Evolutionary conservation across 2,797 vertebrate genomes (phyloP).

Genomic region (Pipistrellus pipistrellus): DNA sequence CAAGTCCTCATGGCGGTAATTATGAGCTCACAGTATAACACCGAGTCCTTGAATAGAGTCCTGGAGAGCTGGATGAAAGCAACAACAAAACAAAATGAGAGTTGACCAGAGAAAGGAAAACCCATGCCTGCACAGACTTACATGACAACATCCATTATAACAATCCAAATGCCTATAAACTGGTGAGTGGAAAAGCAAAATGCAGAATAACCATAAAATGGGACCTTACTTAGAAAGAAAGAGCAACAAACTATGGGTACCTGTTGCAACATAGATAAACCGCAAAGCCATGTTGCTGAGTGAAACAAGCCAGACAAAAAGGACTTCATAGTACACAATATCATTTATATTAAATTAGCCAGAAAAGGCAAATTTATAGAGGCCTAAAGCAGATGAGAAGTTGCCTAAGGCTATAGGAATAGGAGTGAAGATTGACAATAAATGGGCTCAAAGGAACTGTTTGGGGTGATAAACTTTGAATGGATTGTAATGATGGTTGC

Average conservation of each 20-base stretch:
- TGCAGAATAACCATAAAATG: neutral
- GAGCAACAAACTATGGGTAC: neutral
- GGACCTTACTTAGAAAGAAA: neutral
- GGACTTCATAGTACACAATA: neutral
- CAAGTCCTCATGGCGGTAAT: neutral
- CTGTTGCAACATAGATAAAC: neutral
- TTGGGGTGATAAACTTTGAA: neutral
- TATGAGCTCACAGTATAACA: neutral
- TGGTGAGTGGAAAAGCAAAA: neutral
- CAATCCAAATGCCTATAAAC: neutral
- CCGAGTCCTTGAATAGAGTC: neutral
- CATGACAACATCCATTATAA: neutral
- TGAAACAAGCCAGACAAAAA: neutral
- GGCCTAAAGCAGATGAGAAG: neutral
- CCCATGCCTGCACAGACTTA: neutral
- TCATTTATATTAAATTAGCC: neutral
- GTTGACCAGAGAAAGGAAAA: neutral
- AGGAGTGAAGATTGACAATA: neutral
- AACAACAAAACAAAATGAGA: neutral
- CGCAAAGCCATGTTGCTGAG: neutral
- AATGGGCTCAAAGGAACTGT: neutral
- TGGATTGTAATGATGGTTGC: neutral
- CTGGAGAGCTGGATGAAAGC: neutral
- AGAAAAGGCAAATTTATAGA: neutral
- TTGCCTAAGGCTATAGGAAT: neutral